Conservation (phyloP, 2,113 vertebrate genomes). For the Dascyllus trimaculatus region DNA sequence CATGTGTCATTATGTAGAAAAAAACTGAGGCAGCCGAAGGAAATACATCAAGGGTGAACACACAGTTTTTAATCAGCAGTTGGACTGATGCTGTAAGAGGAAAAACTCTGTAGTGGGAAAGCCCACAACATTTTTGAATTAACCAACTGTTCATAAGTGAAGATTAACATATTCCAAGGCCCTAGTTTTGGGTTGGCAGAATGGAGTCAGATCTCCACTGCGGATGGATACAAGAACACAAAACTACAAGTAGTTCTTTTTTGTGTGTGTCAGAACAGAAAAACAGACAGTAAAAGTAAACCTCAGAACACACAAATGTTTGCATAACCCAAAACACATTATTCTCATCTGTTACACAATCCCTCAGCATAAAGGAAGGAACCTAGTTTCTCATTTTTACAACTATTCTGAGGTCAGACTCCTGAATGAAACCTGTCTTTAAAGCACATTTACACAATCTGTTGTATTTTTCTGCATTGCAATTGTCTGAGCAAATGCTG, state of each 20-base stretch:
- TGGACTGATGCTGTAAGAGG: background rate
- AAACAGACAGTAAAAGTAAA: background rate
- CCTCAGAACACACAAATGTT: background rate
- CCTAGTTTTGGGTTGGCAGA: slow-evolving; percentile 6
- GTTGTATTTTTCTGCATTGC: background rate
- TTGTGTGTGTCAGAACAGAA: background rate
- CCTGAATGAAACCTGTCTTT: background rate
- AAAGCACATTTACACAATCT: background rate
- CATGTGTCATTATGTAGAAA: no score
- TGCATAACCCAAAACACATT: background rate
- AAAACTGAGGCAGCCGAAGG: no score
- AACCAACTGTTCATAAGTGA: slow-evolving; percentile 15
- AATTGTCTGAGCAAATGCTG: background rate
- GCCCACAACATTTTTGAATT: slow-evolving; percentile 1
- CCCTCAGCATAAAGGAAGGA: background rate
- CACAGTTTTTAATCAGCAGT: no score
- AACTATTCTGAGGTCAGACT: background rate
- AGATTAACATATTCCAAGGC: background rate
- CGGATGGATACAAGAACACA: background rate
- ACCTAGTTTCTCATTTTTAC: background rate
- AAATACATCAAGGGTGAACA: no score
- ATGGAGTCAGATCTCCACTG: background rate
- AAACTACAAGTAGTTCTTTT: background rate
- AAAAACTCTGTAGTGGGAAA: background rate
- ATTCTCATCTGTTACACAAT: background rate